Base-by-base conservation (phyloP, 2,113 vertebrate genomes). In the Anhinga rufa region DNA sequence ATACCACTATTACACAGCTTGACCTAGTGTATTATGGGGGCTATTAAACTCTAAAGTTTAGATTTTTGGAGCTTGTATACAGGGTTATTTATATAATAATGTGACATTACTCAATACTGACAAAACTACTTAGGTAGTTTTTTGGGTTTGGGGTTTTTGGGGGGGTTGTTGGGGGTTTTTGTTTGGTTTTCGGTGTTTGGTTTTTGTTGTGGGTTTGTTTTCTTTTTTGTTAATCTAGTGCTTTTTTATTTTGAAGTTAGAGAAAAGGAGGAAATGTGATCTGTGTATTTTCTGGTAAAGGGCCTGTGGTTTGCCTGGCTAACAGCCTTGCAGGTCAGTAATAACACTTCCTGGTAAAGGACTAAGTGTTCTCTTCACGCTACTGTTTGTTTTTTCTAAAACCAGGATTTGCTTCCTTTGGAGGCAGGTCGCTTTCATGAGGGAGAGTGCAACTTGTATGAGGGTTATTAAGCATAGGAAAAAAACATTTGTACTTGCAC, bases 41-140 rank as follows among this genome's bases (percentile, higher is more conserved):
- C 92, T 97, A 97, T 97, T 98, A 96, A 97, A 98, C 96, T 94
- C 94, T 97, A 81, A 97, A 97, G 85, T 97, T 98, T 98, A 98
- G 98, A 97, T 98, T 98, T 97, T 96, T 97, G 90, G 97, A 98
- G 98, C 98, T 98, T 93, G 88, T 98, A 98, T 98, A 98, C 98
- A 98, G 98, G 98, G 98, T 98, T 98, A 98, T 98, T 98, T 98
- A 98, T 98, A 98, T 98, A 98, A 98, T 98, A 98, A 98, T 98
- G 98, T 98, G 97, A 98, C 97, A 98, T 97, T 98, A 98, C 97
- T 98, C 98, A 95, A 78, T 98, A 97, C 97, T 98, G 98, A 98
- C 98, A 96, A 96, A 97, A 98, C 98, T 98, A 98, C 98, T 97
- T 95, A 84, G 87, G 97, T 98, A 97, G 98, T 97, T 98, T 97